Evolutionary conservation across 2,113 vertebrate genomes (phyloP).

Genomic region (Kobus ellipsiprymnus): DNA sequence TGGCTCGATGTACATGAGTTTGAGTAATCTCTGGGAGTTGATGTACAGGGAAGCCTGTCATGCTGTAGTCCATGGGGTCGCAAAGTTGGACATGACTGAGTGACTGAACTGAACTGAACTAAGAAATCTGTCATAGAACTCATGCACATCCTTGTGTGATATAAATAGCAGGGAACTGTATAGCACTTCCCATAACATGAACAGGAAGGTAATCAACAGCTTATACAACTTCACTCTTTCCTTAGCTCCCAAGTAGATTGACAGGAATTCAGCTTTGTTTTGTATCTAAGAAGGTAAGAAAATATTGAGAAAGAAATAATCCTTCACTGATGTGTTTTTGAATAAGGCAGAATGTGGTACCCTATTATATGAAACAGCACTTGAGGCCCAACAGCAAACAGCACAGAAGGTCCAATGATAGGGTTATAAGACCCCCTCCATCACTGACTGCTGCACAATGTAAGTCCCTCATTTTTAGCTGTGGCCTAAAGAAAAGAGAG

Average conservation of each 20-base stretch:
- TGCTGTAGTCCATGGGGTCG: rapidly evolving
- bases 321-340: neutral
- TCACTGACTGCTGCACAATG: neutral
- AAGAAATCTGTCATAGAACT: neutral
- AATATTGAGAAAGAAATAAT: neutral
- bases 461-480: neutral
- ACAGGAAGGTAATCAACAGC: neutral
- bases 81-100: neutral
- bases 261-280: neutral
- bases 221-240: neutral
- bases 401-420: neutral
- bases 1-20: rapidly evolving
- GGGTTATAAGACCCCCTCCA: rapidly evolving
- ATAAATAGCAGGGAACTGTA: neutral
- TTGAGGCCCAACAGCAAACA: neutral
- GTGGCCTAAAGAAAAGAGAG: neutral
- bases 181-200: neutral
- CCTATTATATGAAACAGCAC: neutral
- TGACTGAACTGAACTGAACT: neutral
- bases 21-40: neutral
- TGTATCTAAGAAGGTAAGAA: neutral
- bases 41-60: neutral
- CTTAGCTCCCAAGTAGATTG: neutral
- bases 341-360: neutral
- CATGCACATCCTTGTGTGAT: neutral